Percentiles rank a stretch among this genome's conserved stretches.
phyloP scores from a whole-genome alignment of 1,140 invertebrate genomes.

The Drosophila lacertosa region DNA sequence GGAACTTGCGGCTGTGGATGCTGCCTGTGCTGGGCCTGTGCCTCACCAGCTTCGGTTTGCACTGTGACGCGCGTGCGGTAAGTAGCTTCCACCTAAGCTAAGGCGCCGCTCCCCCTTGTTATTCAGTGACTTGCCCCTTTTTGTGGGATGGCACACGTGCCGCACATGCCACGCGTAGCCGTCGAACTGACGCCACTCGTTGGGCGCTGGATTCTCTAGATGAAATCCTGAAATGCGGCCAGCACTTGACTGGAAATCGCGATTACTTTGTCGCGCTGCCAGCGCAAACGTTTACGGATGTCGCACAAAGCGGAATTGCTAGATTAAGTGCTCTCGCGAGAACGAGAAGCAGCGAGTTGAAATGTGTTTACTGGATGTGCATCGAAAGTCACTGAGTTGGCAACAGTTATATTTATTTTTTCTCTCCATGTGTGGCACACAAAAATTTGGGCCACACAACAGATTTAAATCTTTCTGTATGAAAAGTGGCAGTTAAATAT shows the following conservation, averaged over 20 bases:
- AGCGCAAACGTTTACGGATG: slow-evolving; percentile 30
- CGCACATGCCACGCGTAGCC: slow-evolving; percentile 13
- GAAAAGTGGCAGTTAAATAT: no score
- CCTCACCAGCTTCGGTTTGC: slow-evolving; percentile 58
- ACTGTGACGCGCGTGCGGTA: slow-evolving; percentile 80
- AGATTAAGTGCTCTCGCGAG: slow-evolving; percentile 39
- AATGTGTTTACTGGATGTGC: neutral
- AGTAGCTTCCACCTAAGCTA: slow-evolving; percentile 45
- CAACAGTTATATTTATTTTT: no score
- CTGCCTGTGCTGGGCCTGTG: slow-evolving; percentile 65
- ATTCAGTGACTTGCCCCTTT: slow-evolving; percentile 2
- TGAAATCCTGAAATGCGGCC: slow-evolving; percentile 6
- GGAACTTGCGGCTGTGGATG: slow-evolving; percentile 47
- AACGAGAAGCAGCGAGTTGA: neutral
- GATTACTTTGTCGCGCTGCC: slow-evolving; percentile 26
- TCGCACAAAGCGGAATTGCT: slow-evolving; percentile 37
- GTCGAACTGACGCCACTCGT: slow-evolving; percentile 1
- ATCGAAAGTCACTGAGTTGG: no score
- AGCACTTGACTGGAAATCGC: slow-evolving; percentile 19
- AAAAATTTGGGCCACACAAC: no score
- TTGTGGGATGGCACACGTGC: neutral
- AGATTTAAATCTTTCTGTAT: no score
- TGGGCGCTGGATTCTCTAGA: slow-evolving; percentile 3
- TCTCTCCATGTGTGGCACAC: neutral
- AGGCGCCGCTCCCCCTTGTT: no score